These are phyloP conservation scores for Otus sunia DNA, from an alignment of 2,113 vertebrate genomes.

Conservation along the genomic window DNA sequence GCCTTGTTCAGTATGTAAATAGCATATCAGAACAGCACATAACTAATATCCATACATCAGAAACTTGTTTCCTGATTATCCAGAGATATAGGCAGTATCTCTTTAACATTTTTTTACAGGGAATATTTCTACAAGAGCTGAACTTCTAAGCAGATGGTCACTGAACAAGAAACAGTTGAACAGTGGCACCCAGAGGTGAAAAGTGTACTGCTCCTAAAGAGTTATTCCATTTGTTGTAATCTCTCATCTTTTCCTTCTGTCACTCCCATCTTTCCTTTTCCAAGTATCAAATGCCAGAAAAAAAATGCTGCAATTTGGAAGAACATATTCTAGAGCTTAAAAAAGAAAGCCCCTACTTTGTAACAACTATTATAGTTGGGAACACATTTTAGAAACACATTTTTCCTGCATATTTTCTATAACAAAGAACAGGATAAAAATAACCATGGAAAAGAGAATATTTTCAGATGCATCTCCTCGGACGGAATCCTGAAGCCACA, in stretches of 20 bases:
- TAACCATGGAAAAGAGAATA: background rate
- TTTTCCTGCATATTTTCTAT: background rate
- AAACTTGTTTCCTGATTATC: constrained; percentile 52
- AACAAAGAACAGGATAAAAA: constrained; percentile 49
- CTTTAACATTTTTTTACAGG: constrained; percentile 69
- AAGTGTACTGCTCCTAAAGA: constrained; percentile 56
- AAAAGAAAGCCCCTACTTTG: background rate
- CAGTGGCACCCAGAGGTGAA: constrained; percentile 81
- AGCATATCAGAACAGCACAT: constrained; percentile 7
- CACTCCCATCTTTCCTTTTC: constrained; percentile 24
- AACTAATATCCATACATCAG: constrained; percentile 26
- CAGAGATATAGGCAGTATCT: constrained; percentile 52
- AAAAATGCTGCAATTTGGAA: constrained; percentile 4
- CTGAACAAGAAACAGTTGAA: constrained; percentile 77
- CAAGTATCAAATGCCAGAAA: constrained; percentile 35
- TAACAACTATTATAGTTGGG: constrained; percentile 1
- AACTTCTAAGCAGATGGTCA: constrained; percentile 44
- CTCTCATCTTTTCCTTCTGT: constrained; percentile 44
- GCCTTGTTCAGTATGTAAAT: constrained; percentile 47
- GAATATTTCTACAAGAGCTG: constrained; percentile 37
- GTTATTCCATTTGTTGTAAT: background rate
- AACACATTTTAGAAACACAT: constrained; percentile 19
- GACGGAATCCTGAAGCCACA: background rate
- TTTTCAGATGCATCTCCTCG: background rate
- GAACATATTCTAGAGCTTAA: background rate